Conservation (phyloP, 2,113 vertebrate genomes). For the Saguinus imperator region DNA sequence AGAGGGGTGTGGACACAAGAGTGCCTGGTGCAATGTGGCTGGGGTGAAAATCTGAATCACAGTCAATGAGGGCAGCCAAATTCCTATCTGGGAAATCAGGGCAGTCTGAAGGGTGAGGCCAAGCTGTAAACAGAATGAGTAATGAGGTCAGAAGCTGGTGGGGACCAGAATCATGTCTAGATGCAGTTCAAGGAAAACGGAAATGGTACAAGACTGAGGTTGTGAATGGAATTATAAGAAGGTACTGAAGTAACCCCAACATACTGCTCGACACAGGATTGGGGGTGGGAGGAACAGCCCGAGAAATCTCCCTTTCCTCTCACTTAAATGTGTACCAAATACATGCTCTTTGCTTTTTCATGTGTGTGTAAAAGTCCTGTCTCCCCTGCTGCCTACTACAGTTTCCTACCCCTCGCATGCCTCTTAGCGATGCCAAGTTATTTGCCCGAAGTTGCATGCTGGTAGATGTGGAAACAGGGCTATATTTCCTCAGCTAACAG, state of each 20-base stretch:
- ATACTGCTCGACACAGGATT: fast-evolving
- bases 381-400: background rate
- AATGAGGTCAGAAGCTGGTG: conserved; percentile 76
- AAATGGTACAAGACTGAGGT: background rate
- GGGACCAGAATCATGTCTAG: conserved; percentile 66
- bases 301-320: background rate
- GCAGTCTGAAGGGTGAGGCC: conserved; percentile 71
- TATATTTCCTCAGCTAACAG: background rate
- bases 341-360: background rate
- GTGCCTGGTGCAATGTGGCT: background rate
- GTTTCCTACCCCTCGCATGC: background rate
- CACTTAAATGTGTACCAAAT: background rate
- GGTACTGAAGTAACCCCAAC: background rate
- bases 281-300: background rate
- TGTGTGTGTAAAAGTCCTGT: background rate
- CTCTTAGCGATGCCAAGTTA: background rate
- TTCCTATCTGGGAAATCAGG: conserved; percentile 78
- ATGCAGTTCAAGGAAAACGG: conserved; percentile 64
- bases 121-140: conserved; percentile 74
- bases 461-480: background rate
- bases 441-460: background rate
- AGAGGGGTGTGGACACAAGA: background rate
- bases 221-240: conserved; percentile 51
- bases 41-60: conserved; percentile 62
- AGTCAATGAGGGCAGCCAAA: conserved; percentile 67